These are phyloP conservation scores for Amphimallon solstitiale DNA, from an alignment of 2,888 invertebrate genomes.

Conservation along the genomic window DNA sequence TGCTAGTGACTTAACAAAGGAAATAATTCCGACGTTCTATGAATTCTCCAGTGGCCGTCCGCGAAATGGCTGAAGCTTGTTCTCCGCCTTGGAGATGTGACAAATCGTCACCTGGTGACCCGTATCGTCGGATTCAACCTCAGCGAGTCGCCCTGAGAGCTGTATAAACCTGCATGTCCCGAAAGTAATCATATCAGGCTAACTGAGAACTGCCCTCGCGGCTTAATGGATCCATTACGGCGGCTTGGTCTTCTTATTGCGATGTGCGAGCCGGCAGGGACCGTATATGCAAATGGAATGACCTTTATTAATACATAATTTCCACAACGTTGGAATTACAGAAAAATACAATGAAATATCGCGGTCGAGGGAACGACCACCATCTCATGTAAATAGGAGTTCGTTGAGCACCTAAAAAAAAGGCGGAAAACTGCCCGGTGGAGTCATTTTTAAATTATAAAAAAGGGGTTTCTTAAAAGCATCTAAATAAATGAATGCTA, in stretches of 20 bases:
- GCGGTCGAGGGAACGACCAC: slow-evolving; percentile 45
- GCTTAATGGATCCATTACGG: slow-evolving; percentile 61
- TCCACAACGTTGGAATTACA: slow-evolving; percentile 49
- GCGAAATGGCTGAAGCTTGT: slow-evolving; percentile 64
- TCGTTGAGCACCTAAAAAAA: neutral
- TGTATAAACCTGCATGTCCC: slow-evolving; percentile 58
- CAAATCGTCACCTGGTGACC: slow-evolving; percentile 66
- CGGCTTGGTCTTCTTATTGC: slow-evolving; percentile 55
- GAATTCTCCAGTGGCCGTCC: slow-evolving; percentile 53
- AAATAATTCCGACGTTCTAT: slow-evolving; percentile 42
- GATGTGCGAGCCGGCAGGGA: slow-evolving; percentile 53
- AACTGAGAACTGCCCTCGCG: slow-evolving; percentile 52
- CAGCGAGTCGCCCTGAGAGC: slow-evolving; percentile 58
- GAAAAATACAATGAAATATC: slow-evolving; percentile 52
- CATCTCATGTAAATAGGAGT: slow-evolving; percentile 25
- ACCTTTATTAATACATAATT: slow-evolving; percentile 58
- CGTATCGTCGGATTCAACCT: slow-evolving; percentile 59
- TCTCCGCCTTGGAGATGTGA: slow-evolving; percentile 63
- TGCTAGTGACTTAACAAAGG: slow-evolving; percentile 44
- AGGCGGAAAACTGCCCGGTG: slow-evolving; percentile 13
- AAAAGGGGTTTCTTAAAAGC: slow-evolving; percentile 33
- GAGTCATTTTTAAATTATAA: slow-evolving; percentile 32
- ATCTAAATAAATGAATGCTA: slow-evolving; percentile 18
- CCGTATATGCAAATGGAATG: slow-evolving; percentile 57
- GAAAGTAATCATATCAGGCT: slow-evolving; percentile 58